Evolutionary conservation across 1,140 invertebrate species (phyloP), one percentile per base, ranked within the genome.

Genomic region (Episyrphus balteatus): DNA sequence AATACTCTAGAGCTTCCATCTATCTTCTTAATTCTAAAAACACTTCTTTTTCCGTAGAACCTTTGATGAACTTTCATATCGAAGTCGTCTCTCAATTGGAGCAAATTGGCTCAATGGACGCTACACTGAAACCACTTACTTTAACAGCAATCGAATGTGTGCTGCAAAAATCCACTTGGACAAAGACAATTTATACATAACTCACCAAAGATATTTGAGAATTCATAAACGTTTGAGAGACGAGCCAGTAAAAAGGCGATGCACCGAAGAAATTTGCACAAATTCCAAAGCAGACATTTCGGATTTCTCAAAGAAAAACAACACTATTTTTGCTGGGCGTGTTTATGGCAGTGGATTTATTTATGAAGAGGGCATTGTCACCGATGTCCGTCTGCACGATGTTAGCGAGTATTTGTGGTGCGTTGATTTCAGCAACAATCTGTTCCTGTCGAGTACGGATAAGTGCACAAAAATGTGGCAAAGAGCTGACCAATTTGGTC

Each of bases 111-210:
- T 57, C 5, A 52, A 51, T 17, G 64, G 64, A 1, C 46, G 43
- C 10, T 67, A 67, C 40, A 34, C 47, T 1, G 60, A 66, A 36
- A 46, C 52, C 1, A 50, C 53, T 15, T 65, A 64, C 19, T 67
- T 57, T 30, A 58, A 64, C 40, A 61, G 65, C 46, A 49, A 42
- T 0, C 55, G 57, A 38, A 62, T 66, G 57, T 65, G 59, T 42
- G 47, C 60, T 19, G 61, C 61, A 10, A 66, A 58, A 46, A n/a
- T 67, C 8, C 51, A 52, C 18, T 48, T 67, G 12, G 56, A 62
- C 31, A 44, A 49, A 2, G 49, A 66, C 38, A 46, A 45, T 10
- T 40, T 67, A 8, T 62, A 57, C 32, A 56, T 63, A 21, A 56
- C 64, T 1, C 52, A 65, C 42, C 52, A 54, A 6, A 46, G 51